A percentile compares a stretch with the other conserved stretches of the same genome.
Conservation (phyloP, 2,888 invertebrate genomes). For the Poecilobothrus nobilitatus region DNA sequence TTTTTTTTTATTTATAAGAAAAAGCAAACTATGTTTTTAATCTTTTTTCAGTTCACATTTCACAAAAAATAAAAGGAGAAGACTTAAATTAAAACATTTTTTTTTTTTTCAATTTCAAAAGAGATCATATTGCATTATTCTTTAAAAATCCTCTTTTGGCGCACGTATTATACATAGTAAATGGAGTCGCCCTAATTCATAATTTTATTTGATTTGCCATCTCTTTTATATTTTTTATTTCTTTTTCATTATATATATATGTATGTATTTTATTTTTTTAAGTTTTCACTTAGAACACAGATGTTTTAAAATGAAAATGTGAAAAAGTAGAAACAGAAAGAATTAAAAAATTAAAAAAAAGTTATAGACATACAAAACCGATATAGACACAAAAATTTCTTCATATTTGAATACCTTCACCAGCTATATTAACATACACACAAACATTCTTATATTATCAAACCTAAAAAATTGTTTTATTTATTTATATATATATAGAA, state of each 20-base stretch:
- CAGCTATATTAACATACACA: neutral
- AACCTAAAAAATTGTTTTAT: neutral
- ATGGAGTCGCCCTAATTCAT: slow-evolving; percentile 1
- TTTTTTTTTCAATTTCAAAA: neutral
- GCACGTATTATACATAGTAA: neutral
- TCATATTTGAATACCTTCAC: neutral
- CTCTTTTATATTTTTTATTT: neutral
- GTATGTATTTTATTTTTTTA: too few species aligned
- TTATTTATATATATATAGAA: neutral
- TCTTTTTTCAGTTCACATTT: neutral
- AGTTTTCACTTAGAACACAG: neutral
- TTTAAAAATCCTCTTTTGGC: neutral
- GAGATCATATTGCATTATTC: neutral
- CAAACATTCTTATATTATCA: too few species aligned
- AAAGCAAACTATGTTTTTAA: too few species aligned
- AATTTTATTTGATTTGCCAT: neutral
- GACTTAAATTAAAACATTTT: neutral
- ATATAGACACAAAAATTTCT: slow-evolving; percentile 23
- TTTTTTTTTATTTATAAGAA: too few species aligned
- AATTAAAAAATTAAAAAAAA: neutral
- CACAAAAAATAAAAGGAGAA: neutral
- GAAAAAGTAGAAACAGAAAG: neutral
- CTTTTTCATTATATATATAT: too few species aligned
- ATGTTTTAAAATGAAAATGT: neutral
- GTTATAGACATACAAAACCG: slow-evolving; percentile 19